Evolutionary conservation across 2,113 vertebrate genomes (phyloP), one percentile per base, ranked within the genome.

Genomic region (Myanophis thanlyinensis): DNA sequence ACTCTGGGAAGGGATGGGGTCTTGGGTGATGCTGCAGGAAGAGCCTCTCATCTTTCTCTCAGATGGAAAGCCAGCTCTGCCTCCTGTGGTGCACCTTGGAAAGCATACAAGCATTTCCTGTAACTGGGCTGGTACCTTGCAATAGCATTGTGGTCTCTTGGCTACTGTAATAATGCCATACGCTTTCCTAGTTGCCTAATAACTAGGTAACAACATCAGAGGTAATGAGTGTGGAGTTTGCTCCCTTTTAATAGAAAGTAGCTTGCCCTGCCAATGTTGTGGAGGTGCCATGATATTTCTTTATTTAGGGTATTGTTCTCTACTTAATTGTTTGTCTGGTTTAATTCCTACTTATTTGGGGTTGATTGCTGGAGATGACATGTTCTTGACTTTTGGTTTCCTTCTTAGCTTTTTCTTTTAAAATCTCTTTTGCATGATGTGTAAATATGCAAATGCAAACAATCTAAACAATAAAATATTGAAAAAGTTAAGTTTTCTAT

Each of bases 391-490:
- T 54, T 54, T 53, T 25, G 6, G 22, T 54, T 54, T 54, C 53
- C 53, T 54, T 23, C 53, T 54, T 54, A 54, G 22, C 53, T 54
- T 23, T 54, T 54, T 52, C 6, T 54, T 54, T 2, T n/a, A n/a
- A n/a, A 23, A 6, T 25, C 80, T 23, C 7, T 85, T 85, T 85
- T 85, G 80, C 6, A 85, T 44, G 20, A 8, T 44, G 22, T 54
- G 22, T 54, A 54, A 23, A 8, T 93, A 93, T 97, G 97, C 95
- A 97, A 97, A 93, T 85, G 93, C 93, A 95, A 93, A 95, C 96
- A 95, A 97, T 97, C 93, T 89, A 96, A 90, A 87, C 96, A 95
- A 96, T 96, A 96, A 94, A 93, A 90, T 96, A 93, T 73, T 94
- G 93, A 95, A 96, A 96, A 93, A 95, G 87, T 94, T 92, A 15